These are phyloP conservation scores for Stegostoma tigrinum DNA, from an alignment of 2,113 vertebrate genomes.

Conservation along the genomic window DNA sequence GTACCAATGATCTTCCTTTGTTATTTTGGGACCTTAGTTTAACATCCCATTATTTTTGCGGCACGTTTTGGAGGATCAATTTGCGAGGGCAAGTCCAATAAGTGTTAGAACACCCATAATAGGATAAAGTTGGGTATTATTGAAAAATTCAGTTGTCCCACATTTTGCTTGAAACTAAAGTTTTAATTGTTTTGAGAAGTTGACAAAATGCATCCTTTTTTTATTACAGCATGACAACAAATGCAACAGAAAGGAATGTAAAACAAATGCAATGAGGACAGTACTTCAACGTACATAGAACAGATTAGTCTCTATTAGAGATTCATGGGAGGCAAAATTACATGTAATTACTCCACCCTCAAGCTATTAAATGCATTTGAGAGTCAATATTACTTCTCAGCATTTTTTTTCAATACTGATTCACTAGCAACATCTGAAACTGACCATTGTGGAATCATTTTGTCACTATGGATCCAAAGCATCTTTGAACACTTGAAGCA, in stretches of 20 bases:
- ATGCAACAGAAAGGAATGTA: not conserved
- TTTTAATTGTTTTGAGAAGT: not conserved
- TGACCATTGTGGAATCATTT: not conserved
- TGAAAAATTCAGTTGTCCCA: not conserved
- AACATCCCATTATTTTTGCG: not conserved
- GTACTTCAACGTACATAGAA: conserved; percentile 26
- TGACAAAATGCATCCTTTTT: not conserved
- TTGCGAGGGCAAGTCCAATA: not conserved
- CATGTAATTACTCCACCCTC: not conserved
- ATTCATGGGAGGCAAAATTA: not conserved
- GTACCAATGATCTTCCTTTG: not conserved
- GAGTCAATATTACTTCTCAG: not conserved
- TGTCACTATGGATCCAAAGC: not conserved
- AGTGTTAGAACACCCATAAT: not conserved
- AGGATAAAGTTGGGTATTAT: not conserved
- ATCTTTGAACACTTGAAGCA: conserved; percentile 73
- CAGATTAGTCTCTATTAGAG: not conserved
- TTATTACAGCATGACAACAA: not conserved
- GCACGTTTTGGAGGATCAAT: not conserved
- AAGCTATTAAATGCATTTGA: not conserved
- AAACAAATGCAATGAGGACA: not conserved
- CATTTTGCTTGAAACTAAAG: too few relatives aligned
- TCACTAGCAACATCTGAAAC: not conserved
- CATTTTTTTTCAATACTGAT: not conserved
- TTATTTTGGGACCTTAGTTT: not conserved